Conservation (phyloP, 2,797 vertebrate species). For the Rachycentron canadum region DNA sequence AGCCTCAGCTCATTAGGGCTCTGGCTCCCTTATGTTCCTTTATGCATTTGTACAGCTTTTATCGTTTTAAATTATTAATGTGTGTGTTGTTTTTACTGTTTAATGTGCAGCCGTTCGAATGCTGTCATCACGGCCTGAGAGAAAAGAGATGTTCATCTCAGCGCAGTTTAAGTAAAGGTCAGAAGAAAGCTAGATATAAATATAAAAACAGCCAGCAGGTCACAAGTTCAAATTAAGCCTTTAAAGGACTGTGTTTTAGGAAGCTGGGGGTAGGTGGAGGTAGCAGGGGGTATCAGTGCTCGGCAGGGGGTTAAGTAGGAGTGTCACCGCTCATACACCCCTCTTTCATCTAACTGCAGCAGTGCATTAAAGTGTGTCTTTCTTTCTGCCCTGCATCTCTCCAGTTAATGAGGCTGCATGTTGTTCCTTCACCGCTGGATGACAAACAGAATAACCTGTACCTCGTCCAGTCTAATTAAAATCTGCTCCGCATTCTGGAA, state of each 20-base stretch:
- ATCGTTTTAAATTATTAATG: slow-evolving; percentile 60
- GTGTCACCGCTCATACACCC: slow-evolving; percentile 28
- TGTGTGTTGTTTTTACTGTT: slow-evolving; percentile 48
- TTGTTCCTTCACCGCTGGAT: slow-evolving; percentile 10
- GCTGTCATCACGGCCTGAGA: neutral
- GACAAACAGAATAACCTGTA: slow-evolving; percentile 8
- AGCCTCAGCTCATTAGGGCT: slow-evolving; percentile 41
- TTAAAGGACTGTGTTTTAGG: slow-evolving; percentile 51
- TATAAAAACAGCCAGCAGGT: slow-evolving; percentile 45
- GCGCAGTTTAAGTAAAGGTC: slow-evolving; percentile 47
- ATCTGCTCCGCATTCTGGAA: neutral
- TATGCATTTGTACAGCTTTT: slow-evolving; percentile 56
- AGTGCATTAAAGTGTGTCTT: slow-evolving; percentile 24
- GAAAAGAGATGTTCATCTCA: slow-evolving; percentile 20
- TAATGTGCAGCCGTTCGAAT: slow-evolving; percentile 50
- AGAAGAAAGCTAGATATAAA: slow-evolving; percentile 40
- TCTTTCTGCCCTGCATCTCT: neutral
- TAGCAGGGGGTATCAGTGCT: slow-evolving; percentile 39
- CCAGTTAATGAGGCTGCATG: slow-evolving; percentile 35
- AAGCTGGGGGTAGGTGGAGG: slow-evolving; percentile 36
- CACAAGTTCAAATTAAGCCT: slow-evolving; percentile 49
- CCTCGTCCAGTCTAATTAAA: neutral
- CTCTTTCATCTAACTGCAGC: slow-evolving; percentile 38
- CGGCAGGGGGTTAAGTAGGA: slow-evolving; percentile 60
- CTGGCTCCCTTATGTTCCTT: slow-evolving; percentile 46